Percentiles rank a stretch among this genome's conserved stretches.
Evolutionary conservation across 2,113 vertebrate species (phyloP).

Genomic region (Aviceda subcristata): DNA sequence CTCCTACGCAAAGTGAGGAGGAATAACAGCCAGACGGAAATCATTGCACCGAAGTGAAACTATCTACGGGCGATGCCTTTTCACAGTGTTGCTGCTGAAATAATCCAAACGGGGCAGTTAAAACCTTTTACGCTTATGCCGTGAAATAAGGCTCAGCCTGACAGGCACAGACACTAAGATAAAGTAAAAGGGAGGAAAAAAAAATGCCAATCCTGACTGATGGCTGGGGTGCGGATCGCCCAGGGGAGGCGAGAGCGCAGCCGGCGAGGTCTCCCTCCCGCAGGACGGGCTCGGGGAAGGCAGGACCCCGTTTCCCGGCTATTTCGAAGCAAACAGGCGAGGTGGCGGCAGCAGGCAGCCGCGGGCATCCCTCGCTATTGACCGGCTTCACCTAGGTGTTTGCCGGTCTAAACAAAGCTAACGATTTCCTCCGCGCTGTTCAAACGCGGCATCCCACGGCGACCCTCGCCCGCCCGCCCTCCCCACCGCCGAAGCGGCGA

Average conservation of each 20-base stretch:
- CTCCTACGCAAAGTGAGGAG: neutral
- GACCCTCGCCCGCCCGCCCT: neutral
- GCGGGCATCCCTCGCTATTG: neutral
- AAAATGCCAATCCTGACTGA: neutral
- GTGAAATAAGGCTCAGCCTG: neutral
- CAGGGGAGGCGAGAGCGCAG: neutral
- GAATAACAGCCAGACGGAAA: neutral
- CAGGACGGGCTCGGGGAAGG: neutral
- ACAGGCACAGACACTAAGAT: neutral
- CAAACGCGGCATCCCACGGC: neutral
- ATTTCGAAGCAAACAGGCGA: neutral
- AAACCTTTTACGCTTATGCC: neutral
- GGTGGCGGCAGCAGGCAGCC: neutral
- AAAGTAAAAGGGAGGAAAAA: neutral
- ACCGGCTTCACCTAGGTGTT: conserved; percentile 26
- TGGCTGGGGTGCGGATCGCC: neutral
- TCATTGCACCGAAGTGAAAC: neutral
- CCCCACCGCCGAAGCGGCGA: neutral
- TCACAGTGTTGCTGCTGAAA: neutral
- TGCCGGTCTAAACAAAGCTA: conserved; percentile 32
- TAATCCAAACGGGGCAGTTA: neutral
- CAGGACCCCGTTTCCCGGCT: neutral
- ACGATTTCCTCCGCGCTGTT: neutral
- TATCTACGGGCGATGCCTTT: neutral
- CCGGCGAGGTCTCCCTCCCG: neutral